Base-by-base conservation (phyloP, 1,140 invertebrate genomes). In the Pissodes strobi region DNA sequence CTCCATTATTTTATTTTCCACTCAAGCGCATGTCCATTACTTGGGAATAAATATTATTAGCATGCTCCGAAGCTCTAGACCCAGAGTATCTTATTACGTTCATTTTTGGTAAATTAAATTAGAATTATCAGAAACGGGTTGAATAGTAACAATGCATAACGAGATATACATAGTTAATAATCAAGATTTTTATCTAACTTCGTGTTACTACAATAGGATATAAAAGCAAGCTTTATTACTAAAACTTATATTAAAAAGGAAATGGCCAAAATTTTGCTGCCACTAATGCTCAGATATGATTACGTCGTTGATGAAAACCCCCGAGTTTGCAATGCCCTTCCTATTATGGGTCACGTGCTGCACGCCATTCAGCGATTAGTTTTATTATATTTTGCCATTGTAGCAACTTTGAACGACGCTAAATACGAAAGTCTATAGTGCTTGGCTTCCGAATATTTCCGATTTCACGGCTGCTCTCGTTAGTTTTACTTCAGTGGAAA, bases 291-390 rank as follows among this genome's bases (percentile, higher is more conserved):
- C 27, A 23, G 30, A 53, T 53, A 38, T 30, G 51, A 53, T 53
- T 53, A 38, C 34, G 51, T 12, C 8, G 45, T 30, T 34, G 41
- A 19, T 59, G 34, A 61, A 49, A 52, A 25, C 46, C 27, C 27
- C 21, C 15, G 13, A 27, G 21, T 39, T 48, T 41, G 19, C 12
- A 37, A 23, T 13, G 43, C 19, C 18, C 56, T 22, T 23, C 19
- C 38, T n/a, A 17, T 23, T 15, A 46, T 46, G 15, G 57, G 67
- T 52, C 67, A 69, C 67, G 67, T 62, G 67, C 45, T 64, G 59
- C 64, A 69, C 67, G 67, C 67, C 43, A 69, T 66, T 53, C 64
- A 51, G 34, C 56, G 64, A 69, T 69, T 66, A 69, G 63, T 66
- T 69, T 66, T 62, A 66, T 69, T 69, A 62, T 61, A 63, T 59